Conservation (phyloP, 2,797 vertebrate genomes). For the Triplophysa bombifrons region DNA sequence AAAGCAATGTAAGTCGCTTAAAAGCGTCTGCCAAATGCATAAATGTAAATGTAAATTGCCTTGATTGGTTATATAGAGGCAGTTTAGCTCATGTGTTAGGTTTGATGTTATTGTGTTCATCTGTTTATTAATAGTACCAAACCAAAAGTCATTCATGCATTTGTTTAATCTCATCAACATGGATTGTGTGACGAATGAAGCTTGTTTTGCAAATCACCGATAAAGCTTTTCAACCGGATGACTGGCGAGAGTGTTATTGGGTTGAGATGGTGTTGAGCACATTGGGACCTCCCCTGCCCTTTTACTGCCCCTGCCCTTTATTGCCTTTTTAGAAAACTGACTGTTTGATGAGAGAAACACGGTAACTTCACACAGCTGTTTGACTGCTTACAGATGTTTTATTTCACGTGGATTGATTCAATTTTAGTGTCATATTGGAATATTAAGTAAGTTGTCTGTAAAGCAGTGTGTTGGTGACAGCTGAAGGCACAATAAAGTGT, state of each 20-base stretch:
- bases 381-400: neutral
- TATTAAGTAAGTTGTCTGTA: neutral
- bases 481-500: neutral
- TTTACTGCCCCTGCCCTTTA: neutral
- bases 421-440: neutral
- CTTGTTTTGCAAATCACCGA: neutral
- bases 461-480: neutral
- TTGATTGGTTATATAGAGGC: too few species aligned
- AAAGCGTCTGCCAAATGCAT: too few species aligned
- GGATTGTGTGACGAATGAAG: neutral
- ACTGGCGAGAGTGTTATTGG: neutral
- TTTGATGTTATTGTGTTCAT: too few species aligned
- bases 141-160: too few species aligned
- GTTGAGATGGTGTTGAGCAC: neutral
- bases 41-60: too few species aligned
- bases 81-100: too few species aligned
- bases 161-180: neutral
- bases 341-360: slow-evolving; percentile 28
- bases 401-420: neutral
- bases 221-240: neutral
- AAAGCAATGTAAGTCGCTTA: too few species aligned
- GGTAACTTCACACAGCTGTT: slow-evolving; percentile 17
- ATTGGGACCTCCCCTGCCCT: slow-evolving; percentile 4
- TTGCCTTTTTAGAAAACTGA: slow-evolving; percentile 8
- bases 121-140: too few species aligned